A percentile compares a stretch with the other conserved stretches of the same genome.
These are phyloP conservation scores for Anagyrus pseudococci DNA, from an alignment of 2,888 invertebrate species.

Conservation along the genomic window DNA sequence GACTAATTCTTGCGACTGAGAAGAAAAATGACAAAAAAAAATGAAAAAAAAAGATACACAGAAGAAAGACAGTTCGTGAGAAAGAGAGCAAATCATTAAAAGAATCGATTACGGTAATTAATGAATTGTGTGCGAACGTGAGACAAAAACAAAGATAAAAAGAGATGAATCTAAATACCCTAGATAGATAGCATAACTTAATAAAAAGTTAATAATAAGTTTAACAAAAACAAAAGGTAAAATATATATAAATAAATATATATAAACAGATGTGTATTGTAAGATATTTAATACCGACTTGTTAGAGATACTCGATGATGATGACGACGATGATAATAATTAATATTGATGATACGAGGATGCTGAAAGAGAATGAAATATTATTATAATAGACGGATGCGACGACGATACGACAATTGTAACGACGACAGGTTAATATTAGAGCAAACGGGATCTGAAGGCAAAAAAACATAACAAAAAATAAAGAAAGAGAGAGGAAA, in stretches of 20 bases:
- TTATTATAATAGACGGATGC: conserved; percentile 44
- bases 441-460: conserved; percentile 11
- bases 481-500: conserved; percentile 18
- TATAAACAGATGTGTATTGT: conserved; percentile 58
- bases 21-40: too few relatives aligned
- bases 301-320: conserved; percentile 52
- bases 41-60: conserved; percentile 33
- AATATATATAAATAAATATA: conserved; percentile 50
- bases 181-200: conserved; percentile 46
- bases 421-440: conserved; percentile 22
- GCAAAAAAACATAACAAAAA: conserved; percentile 22
- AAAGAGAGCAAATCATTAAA: conserved; percentile 20
- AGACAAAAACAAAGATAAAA: conserved; percentile 39
- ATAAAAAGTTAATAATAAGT: conserved; percentile 50
- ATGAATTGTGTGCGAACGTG: conserved; percentile 26
- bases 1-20: too few relatives aligned
- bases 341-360: conserved; percentile 40
- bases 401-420: conserved; percentile 33
- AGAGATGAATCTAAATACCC: conserved; percentile 55
- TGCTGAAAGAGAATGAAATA: conserved; percentile 42
- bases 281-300: conserved; percentile 59
- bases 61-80: conserved; percentile 41
- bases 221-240: too few relatives aligned
- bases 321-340: conserved; percentile 24
- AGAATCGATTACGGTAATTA: conserved; percentile 18